Evolutionary conservation across 92 coral and sea anemone genomes (phyloP).

Genomic region (Pocillopora grandis): DNA sequence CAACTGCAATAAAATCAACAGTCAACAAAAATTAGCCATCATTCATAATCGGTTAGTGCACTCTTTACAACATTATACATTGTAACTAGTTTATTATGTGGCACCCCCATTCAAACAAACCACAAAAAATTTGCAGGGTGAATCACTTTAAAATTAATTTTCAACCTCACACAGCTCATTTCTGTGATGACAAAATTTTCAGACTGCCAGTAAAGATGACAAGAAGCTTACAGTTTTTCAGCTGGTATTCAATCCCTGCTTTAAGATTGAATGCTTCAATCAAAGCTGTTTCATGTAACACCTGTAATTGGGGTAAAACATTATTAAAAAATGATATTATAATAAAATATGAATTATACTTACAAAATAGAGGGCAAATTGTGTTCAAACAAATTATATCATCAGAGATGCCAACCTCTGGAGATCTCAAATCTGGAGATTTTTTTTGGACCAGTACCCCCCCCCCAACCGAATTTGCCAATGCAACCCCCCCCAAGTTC

Average conservation of each 20-base stretch:
- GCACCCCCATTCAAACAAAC: no score
- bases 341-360: background rate
- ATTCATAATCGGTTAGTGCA: background rate
- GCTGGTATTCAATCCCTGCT: conserved; percentile 95
- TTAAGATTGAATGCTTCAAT: conserved; percentile 97
- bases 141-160: no score
- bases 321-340: no score
- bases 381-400: no score
- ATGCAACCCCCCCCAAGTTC: no score
- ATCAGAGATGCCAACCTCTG: no score
- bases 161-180: background rate
- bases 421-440: no score
- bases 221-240: conserved; percentile 89
- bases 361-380: no score
- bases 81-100: no score
- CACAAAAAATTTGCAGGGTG: no score
- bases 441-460: no score
- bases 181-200: background rate
- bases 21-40: background rate
- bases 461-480: no score
- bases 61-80: background rate
- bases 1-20: conserved; percentile 54
- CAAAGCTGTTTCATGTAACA: conserved; percentile 93
- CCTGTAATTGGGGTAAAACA: conserved; percentile 36
- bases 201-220: background rate